Conservation (phyloP, 1,140 invertebrate genomes). For the silkworm (Bombyx mori) region DNA sequence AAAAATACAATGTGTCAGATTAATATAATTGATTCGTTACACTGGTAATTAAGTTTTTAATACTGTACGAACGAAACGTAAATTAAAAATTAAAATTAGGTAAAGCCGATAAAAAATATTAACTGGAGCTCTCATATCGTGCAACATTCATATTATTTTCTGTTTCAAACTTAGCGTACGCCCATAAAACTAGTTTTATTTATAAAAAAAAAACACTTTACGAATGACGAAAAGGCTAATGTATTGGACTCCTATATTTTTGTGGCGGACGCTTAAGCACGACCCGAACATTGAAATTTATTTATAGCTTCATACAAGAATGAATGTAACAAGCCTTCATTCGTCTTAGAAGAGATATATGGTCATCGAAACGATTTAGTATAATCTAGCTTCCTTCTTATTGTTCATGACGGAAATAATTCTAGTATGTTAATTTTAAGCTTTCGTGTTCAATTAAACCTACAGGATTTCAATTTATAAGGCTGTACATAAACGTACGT, state of each 20-base stretch:
- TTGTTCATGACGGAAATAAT: neutral
- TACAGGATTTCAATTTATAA: neutral
- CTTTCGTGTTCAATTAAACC: neutral
- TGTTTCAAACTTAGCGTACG: no score
- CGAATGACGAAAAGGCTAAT: slow-evolving; percentile 41
- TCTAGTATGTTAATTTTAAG: neutral
- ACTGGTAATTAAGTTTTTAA: no score
- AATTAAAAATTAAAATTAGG: slow-evolving; percentile 3
- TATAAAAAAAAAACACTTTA: slow-evolving; percentile 11
- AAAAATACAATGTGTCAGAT: no score
- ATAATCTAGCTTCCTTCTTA: neutral
- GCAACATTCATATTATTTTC: slow-evolving; percentile 1
- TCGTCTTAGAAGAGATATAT: slow-evolving; percentile 26
- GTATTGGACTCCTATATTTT: slow-evolving; percentile 40
- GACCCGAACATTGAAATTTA: slow-evolving; percentile 44
- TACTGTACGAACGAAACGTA: no score
- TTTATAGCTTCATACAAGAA: slow-evolving; percentile 31
- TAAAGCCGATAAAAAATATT: neutral
- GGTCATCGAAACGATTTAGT: neutral
- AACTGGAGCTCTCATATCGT: neutral
- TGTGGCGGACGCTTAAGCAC: slow-evolving; percentile 41
- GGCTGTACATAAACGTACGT: neutral
- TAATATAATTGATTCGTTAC: no score
- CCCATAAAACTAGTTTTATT: no score
- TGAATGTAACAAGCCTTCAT: slow-evolving; percentile 32